Base-by-base conservation (phyloP, 1,140 invertebrate species). In the Aphaenogaster floridana region DNA sequence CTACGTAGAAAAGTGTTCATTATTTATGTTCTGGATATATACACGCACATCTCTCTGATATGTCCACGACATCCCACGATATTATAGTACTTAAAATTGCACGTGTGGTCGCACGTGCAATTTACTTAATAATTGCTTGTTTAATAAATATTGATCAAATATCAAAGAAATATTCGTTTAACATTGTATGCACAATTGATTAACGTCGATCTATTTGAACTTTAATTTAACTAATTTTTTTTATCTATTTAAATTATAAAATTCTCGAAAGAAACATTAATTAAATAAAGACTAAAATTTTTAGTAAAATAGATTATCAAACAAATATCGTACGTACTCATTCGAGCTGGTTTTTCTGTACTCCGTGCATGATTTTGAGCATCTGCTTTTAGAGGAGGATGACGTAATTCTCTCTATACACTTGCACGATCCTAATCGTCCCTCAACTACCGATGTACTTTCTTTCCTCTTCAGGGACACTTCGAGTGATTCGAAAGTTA, bases 361-460 rank as follows among this genome's bases (percentile, higher is more conserved):
- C 2, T 86, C 52, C 0, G 45, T 57, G 28, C 88, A 90, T 15
- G 28, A 21, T 36, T 79, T 84, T 6, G 85, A 85, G 15, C 88
- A 90, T 5, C 48, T 39, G 8, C 34, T 34, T 17, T 15, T 57
- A 15, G 8, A 39, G 13, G 34, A 36, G 2, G 54, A 54, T 21
- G 13, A 59, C 8, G 21, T 28, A 28, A 74, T 48, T 61, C 3
- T 64, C 3, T 3, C 21, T 15, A 7, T 5, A 48, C 11, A 45
- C 2, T 21, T 34, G 64, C n/a, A 48, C 2, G 34, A 52, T 3
- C 9, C 17, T 15, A 21, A 63, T 4, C 6, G 45, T 48, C 9
- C 17, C 5, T 52, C 28, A 63, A 3, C 6, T 42, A 17, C 36
- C 61, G 21, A 13, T 11, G 1, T 11, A 50, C 0, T 42, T 39